These are phyloP conservation scores for Garrulus glandarius DNA, from an alignment of 2,797 vertebrate species.

Conservation along the genomic window DNA sequence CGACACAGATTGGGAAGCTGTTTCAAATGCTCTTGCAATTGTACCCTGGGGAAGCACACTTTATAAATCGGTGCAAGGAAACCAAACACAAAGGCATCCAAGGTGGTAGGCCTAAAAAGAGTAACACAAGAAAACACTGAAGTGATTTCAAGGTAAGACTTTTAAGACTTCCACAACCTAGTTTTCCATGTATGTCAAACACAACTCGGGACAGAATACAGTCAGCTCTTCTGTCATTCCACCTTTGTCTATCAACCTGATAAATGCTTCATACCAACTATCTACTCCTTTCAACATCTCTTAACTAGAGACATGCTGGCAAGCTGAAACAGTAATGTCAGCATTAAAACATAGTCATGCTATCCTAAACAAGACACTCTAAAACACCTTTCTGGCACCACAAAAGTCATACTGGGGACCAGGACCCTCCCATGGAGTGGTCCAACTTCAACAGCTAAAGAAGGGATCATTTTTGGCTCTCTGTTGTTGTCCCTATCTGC, in stretches of 20 bases:
- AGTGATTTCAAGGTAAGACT: not conserved
- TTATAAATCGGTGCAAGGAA: slow-evolving; percentile 91
- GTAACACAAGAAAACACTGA: not conserved
- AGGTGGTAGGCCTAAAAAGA: slow-evolving; percentile 85
- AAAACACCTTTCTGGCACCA: not conserved
- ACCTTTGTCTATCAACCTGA: not conserved
- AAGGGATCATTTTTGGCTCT: not conserved
- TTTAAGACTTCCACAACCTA: not conserved
- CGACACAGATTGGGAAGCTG: slow-evolving; percentile 91
- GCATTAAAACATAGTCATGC: not conserved
- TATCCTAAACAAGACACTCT: not conserved
- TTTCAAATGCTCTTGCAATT: slow-evolving; percentile 90
- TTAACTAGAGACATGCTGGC: not conserved
- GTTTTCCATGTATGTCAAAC: not conserved
- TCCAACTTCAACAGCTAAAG: not conserved
- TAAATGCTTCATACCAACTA: not conserved
- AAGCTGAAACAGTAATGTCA: not conserved
- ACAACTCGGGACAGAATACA: not conserved
- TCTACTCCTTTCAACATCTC: not conserved
- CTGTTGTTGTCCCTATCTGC: not conserved
- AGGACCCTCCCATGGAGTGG: not conserved
- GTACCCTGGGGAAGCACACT: slow-evolving; percentile 86
- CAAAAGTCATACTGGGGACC: not conserved
- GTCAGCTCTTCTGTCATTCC: not conserved
- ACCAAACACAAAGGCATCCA: slow-evolving; percentile 97